Evolutionary conservation across 1,140 invertebrate species (phyloP).

Genomic region (Vollenhovia emeryi): DNA sequence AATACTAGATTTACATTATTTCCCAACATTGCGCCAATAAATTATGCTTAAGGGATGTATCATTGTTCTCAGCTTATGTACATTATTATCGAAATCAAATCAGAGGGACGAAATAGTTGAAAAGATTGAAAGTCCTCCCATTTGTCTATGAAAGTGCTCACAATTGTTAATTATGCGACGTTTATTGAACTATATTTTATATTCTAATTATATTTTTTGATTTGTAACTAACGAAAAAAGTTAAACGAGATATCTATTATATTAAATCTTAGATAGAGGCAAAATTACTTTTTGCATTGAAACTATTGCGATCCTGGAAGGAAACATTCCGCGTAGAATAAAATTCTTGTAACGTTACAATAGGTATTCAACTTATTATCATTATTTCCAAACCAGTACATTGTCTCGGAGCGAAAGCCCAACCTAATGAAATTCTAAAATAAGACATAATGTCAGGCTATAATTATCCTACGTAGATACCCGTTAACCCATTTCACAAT

Average conservation of each 20-base stretch:
- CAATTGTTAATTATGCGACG: neutral
- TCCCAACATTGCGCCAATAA: too few relatives aligned
- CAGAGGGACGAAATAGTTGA: neutral
- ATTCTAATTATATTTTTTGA: neutral
- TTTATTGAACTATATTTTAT: neutral
- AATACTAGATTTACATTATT: too few relatives aligned
- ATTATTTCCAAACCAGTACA: neutral
- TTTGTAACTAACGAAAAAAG: neutral
- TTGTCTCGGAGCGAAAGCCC: neutral
- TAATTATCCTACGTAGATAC: conserved; percentile 26
- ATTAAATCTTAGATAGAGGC: neutral
- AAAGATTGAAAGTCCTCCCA: neutral
- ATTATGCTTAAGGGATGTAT: too few relatives aligned
- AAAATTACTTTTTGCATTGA: neutral
- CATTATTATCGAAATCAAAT: neutral
- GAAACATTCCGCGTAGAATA: neutral
- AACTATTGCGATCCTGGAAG: neutral
- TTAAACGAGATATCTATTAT: neutral
- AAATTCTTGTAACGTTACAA: neutral
- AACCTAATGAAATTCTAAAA: conserved; percentile 24
- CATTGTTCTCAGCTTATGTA: neutral
- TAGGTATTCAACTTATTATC: neutral
- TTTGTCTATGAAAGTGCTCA: neutral
- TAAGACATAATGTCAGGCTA: neutral
- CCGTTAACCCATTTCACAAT: conserved; percentile 53